These are phyloP conservation scores for Xestia rhomboidea DNA, from an alignment of 2,888 invertebrate species.

Conservation along the genomic window DNA sequence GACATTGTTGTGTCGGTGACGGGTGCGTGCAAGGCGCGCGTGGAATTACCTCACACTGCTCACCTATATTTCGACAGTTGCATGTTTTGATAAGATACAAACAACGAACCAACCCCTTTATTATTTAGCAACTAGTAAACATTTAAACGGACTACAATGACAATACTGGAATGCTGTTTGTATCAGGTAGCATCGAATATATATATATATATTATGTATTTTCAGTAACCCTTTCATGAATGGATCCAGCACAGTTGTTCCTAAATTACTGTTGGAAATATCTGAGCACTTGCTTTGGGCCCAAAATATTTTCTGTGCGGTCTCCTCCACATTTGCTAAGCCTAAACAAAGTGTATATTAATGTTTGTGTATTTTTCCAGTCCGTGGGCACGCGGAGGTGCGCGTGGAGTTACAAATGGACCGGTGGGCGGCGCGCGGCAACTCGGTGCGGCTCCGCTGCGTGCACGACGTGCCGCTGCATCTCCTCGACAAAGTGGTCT, in stretches of 20 bases:
- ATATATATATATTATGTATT: neutral
- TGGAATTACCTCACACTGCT: slow-evolving; percentile 49
- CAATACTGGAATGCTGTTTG: neutral
- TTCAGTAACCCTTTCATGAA: neutral
- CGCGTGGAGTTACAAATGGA: slow-evolving; percentile 93
- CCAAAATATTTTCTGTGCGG: slow-evolving; percentile 12
- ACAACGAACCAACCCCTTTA: neutral
- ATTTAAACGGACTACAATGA: neutral
- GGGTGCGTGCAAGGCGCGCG: slow-evolving; percentile 58
- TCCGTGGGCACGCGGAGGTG: slow-evolving; percentile 89
- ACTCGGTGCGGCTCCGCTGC: slow-evolving; percentile 93
- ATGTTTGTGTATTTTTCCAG: slow-evolving; percentile 73
- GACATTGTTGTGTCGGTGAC: slow-evolving; percentile 66
- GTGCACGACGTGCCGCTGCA: slow-evolving; percentile 94
- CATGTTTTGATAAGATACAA: slow-evolving; percentile 38
- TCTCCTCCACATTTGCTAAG: neutral
- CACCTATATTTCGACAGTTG: slow-evolving; percentile 48
- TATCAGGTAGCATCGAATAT: neutral
- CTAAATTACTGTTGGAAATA: slow-evolving; percentile 5
- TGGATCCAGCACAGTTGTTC: neutral
- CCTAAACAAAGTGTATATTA: slow-evolving; percentile 20
- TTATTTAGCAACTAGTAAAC: neutral
- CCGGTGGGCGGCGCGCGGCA: slow-evolving; percentile 93
- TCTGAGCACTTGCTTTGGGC: neutral
- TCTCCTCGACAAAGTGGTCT: slow-evolving; percentile 95